Evolutionary conservation across 2,888 invertebrate species (phyloP).

Genomic region (Spialia ferax): DNA sequence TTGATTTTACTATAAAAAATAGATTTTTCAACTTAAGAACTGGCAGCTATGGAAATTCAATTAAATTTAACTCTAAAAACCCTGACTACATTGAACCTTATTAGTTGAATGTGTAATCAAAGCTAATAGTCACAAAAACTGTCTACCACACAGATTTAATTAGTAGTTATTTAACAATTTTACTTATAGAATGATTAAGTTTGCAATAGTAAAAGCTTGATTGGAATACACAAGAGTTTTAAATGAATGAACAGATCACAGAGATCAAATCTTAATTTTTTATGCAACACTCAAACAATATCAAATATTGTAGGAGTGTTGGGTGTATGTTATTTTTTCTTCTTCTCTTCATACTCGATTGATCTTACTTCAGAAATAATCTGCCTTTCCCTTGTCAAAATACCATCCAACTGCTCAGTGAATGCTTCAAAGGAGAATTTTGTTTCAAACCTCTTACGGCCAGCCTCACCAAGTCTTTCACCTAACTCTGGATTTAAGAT

Average conservation of each 20-base stretch:
- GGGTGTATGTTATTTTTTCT: conserved; percentile 74
- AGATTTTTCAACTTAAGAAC: no score
- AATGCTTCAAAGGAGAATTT: conserved; percentile 95
- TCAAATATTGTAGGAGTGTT: conserved; percentile 79
- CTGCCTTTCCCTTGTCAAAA: conserved; percentile 77
- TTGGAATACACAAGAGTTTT: conserved; percentile 4
- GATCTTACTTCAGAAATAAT: conserved; percentile 74
- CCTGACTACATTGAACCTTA: neutral
- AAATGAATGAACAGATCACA: neutral
- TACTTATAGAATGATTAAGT: neutral
- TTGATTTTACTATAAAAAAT: no score
- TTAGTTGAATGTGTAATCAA: neutral
- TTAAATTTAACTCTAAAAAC: neutral
- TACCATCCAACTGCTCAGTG: conserved; percentile 88
- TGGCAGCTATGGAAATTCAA: neutral
- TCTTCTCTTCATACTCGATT: conserved; percentile 73
- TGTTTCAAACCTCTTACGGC: conserved; percentile 90
- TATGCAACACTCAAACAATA: conserved; percentile 76
- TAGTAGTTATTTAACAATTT: no score
- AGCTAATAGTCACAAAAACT: neutral
- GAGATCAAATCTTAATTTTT: conserved; percentile 15
- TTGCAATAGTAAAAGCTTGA: neutral
- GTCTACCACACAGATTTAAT: neutral
- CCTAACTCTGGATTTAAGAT: conserved; percentile 87
- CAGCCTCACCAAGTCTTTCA: conserved; percentile 91